Conservation (phyloP, 2,113 vertebrate species). For the Podiceps cristatus region DNA sequence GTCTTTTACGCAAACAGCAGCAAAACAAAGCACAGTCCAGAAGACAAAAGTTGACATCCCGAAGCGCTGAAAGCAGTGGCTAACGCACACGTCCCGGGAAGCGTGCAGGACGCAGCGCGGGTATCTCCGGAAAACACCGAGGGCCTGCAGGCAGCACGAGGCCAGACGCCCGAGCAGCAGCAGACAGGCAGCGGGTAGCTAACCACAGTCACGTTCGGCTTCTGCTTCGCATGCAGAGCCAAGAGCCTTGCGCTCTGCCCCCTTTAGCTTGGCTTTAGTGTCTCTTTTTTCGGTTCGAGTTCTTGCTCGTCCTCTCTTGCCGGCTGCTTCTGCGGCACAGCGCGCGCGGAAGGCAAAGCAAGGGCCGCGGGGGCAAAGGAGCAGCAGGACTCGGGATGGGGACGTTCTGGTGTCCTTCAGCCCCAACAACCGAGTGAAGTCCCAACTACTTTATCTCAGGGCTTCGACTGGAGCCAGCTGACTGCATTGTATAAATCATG, state of each 20-base stretch:
- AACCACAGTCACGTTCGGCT: not conserved
- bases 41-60: rapidly evolving
- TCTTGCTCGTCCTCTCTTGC: not conserved
- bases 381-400: not conserved
- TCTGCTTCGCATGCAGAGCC: not conserved
- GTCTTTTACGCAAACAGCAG: not conserved
- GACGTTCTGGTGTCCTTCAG: not conserved
- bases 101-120: not conserved
- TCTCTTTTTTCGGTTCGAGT: not conserved
- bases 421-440: not conserved
- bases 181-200: not conserved
- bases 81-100: rapidly evolving
- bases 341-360: not conserved
- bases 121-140: not conserved
- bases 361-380: not conserved
- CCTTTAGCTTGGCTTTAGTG: rapidly evolving
- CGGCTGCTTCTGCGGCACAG: rapidly evolving
- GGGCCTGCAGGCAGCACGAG: not conserved
- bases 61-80: not conserved
- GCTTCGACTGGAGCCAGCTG: slow-evolving; percentile 11
- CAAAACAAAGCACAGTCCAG: slow-evolving; percentile 12
- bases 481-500: not conserved
- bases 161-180: not conserved
- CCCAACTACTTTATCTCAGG: not conserved
- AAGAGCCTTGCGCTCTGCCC: not conserved